Base-by-base conservation (phyloP, 1,140 invertebrate species). In the Homarus americanus region DNA sequence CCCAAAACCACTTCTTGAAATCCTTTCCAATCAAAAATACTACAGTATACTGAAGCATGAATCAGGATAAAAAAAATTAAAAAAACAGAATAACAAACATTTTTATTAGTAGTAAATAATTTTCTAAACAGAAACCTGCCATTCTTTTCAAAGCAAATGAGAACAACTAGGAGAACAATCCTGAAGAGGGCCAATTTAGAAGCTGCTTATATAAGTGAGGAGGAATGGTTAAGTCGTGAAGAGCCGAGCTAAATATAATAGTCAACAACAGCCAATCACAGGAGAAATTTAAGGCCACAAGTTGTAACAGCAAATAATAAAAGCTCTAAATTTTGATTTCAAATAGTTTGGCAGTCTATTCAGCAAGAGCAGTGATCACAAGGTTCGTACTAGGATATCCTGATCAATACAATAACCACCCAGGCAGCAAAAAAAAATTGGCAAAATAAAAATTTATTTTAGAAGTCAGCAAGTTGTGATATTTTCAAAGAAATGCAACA, bases 201-300 rank as follows among this genome's bases (percentile, higher is more conserved):
- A 69, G 63, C 63, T 69, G 63, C 63, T 69, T 69, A 69, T 32
- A 69, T 24, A 69, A 32, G 63, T 69, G 53, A 69, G n/a, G 28
- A 69, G 63, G 63, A 69, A 69, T 69, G 63, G 63, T 69, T 69
- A 69, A 28, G 24, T 24, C n/a, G 63, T 69, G 63, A 69, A 69
- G 63, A 69, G 53, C 53, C 53, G 63, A 69, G 63, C 28, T 69
- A 69, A 69, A 69, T 69, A 32, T 12, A 69, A 69, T 7, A 10
- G n/a, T 69, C n/a, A 69, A 69, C 17, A 69, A 69, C 63, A 0
- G 63, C 63, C 63, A 69, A 69, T 69, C 63, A 69, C 63, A 69
- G 63, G 63, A 69, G 63, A 69, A 69, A 69, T 69, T 69, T 69
- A 69, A 69, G 63, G 63, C 63, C 63, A 69, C 63, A 69, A 69